phyloP scores from a whole-genome alignment of 2,888 invertebrate genomes.

The Caenorhabditis becei region DNA sequence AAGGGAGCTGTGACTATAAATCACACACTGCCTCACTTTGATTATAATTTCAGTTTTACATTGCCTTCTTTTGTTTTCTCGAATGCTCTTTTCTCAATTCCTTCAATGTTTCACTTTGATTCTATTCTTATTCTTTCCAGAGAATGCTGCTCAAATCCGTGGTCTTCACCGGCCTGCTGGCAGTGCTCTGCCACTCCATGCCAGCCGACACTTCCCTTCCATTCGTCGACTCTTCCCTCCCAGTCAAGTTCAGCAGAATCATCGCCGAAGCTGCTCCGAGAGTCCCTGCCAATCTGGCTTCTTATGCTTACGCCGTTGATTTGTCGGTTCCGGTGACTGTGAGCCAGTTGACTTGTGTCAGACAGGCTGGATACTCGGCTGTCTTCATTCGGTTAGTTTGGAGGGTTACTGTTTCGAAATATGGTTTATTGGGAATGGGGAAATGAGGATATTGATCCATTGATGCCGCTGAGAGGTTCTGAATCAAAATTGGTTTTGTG shows the following conservation, averaged over 20 bases:
- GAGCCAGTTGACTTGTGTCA: slow-evolving; percentile 49
- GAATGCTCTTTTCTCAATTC: too few species aligned
- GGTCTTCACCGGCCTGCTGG: slow-evolving; percentile 22
- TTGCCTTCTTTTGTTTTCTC: background rate
- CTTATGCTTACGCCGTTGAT: slow-evolving; percentile 62
- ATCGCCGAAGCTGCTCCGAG: slow-evolving; percentile 55
- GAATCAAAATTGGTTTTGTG: too few species aligned
- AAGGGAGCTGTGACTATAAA: slow-evolving; percentile 31
- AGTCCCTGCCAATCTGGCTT: slow-evolving; percentile 54
- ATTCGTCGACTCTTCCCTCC: slow-evolving; percentile 55
- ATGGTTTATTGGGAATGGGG: background rate
- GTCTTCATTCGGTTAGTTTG: slow-evolving; percentile 50
- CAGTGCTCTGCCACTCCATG: slow-evolving; percentile 30
- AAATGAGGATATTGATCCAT: slow-evolving; percentile 10
- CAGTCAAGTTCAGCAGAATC: slow-evolving; percentile 41
- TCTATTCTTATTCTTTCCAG: too few species aligned
- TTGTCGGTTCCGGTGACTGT: slow-evolving; percentile 47
- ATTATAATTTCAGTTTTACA: background rate
- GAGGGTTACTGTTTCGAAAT: background rate
- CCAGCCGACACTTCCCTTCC: slow-evolving; percentile 41
- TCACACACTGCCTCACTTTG: slow-evolving; percentile 10
- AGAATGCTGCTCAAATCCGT: slow-evolving; percentile 51
- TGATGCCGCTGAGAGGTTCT: too few species aligned
- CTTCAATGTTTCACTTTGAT: too few species aligned
- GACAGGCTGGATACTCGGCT: slow-evolving; percentile 54